phyloP scores from a whole-genome alignment of 1,140 invertebrate species.

The Drosophila repleta region DNA sequence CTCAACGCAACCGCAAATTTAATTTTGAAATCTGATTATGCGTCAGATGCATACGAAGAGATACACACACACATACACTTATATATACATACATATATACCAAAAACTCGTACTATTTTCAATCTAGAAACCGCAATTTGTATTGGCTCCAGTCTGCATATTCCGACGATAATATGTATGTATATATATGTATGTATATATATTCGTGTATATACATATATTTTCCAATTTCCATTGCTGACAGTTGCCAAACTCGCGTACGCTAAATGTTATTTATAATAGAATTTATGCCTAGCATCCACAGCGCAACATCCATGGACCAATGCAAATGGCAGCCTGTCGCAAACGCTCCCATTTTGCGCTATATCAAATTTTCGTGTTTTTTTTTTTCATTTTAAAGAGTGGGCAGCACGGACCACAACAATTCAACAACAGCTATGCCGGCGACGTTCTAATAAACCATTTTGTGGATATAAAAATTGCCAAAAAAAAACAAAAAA shows the following conservation, averaged over 20 bases:
- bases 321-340: conserved; percentile 77
- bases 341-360: conserved; percentile 62
- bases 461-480: conserved; percentile 58
- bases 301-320: conserved; percentile 29
- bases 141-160: conserved; percentile 34
- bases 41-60: conserved; percentile 44
- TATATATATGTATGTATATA: conserved; percentile 17
- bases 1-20: conserved; percentile 48
- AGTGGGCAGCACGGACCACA: conserved; percentile 36
- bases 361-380: conserved; percentile 40
- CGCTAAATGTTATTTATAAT: conserved; percentile 80
- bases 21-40: conserved; percentile 78
- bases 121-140: conserved; percentile 79
- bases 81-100: background rate
- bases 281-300: conserved; percentile 75
- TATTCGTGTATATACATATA: conserved; percentile 1
- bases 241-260: conserved; percentile 72
- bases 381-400: conserved; percentile 8
- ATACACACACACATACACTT: conserved; percentile 13
- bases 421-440: conserved; percentile 69
- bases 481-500: background rate
- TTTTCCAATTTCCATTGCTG: conserved; percentile 75
- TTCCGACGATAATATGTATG: conserved; percentile 10
- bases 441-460: conserved; percentile 68
- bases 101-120: conserved; percentile 42